Conservation (phyloP, 2,888 invertebrate genomes). For the Carterocephalus palaemon region DNA sequence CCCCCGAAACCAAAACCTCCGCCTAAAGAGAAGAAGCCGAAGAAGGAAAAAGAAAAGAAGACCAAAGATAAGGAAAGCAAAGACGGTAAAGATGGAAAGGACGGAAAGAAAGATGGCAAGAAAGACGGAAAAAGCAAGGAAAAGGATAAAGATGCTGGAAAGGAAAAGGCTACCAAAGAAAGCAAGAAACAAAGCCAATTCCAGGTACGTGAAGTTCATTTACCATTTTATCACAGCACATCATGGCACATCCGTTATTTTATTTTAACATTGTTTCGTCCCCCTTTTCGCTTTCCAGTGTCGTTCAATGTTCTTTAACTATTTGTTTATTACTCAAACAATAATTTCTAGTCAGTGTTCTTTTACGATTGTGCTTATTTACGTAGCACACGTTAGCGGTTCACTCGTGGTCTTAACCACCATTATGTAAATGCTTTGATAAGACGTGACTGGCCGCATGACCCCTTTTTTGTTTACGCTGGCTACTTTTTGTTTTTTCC, state of each 20-base stretch:
- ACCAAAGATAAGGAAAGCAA: conserved; percentile 81
- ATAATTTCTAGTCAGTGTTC: conserved; percentile 34
- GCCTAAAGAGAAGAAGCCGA: conserved; percentile 84
- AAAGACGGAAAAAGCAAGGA: conserved; percentile 80
- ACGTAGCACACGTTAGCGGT: conserved; percentile 48
- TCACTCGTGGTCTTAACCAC: conserved; percentile 42
- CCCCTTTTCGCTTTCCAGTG: conserved; percentile 60
- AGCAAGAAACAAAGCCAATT: conserved; percentile 82
- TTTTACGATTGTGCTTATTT: conserved; percentile 41
- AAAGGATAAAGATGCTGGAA: conserved; percentile 80
- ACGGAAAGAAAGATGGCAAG: conserved; percentile 76
- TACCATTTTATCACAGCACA: conserved; percentile 26
- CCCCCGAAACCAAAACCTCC: conserved; percentile 82
- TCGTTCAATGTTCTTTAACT: conserved; percentile 66
- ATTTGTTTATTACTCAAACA: conserved; percentile 46
- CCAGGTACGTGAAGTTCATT: conserved; percentile 71
- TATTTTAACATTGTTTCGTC: conserved; percentile 52
- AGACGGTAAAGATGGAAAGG: conserved; percentile 70
- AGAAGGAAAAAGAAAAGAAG: conserved; percentile 82
- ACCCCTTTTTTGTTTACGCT: conserved; percentile 75
- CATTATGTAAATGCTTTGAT: conserved; percentile 54
- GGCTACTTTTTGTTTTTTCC: conserved; percentile 77
- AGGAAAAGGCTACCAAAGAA: conserved; percentile 79
- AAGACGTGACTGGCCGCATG: conserved; percentile 66
- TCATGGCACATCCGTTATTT: conserved; percentile 67